Evolutionary conservation across 2,113 vertebrate species (phyloP).

Genomic region (Bubo scandiacus): DNA sequence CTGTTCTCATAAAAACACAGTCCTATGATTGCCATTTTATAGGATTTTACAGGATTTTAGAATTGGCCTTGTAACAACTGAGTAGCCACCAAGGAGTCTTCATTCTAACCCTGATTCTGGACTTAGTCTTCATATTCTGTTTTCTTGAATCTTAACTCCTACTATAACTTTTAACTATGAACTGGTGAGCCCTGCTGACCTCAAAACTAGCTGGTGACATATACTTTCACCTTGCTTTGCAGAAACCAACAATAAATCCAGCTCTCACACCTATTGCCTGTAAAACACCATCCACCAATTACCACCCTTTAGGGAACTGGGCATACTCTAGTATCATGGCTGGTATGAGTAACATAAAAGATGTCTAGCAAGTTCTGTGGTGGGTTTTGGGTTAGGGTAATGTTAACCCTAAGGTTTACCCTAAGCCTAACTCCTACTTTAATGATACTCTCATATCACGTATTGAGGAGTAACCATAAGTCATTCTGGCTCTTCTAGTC

Average conservation of each 20-base stretch:
- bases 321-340: background rate
- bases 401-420: background rate
- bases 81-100: background rate
- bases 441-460: background rate
- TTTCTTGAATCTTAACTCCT: background rate
- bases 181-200: background rate
- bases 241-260: background rate
- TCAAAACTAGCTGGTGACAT: background rate
- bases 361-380: background rate
- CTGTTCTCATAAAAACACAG: background rate
- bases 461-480: background rate
- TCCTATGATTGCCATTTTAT: background rate
- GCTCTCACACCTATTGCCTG: background rate
- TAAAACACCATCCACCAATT: background rate
- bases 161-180: background rate
- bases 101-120: background rate
- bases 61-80: background rate
- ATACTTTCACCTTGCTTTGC: background rate
- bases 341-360: background rate
- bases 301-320: background rate
- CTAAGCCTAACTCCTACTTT: background rate
- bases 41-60: background rate
- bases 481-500: background rate
- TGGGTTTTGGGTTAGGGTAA: background rate
- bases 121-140: background rate